Evolutionary conservation across 2,797 vertebrate species (phyloP).

Genomic region (Spizella passerina): DNA sequence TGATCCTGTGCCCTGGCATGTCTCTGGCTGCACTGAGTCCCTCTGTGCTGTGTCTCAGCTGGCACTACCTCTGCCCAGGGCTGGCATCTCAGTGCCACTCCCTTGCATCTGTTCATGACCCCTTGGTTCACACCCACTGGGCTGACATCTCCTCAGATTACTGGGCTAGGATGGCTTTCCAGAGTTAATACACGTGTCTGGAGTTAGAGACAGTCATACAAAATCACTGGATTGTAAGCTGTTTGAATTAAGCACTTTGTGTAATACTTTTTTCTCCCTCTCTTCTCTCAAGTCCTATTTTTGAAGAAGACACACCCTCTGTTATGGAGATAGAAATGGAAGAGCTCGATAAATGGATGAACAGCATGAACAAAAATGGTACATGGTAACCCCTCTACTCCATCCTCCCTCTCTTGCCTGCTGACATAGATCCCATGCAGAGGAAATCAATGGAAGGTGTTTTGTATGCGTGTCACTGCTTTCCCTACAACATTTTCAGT

Average conservation of each 20-base stretch:
- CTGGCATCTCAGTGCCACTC: fast-evolving
- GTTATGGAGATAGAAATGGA: slow-evolving; percentile 99
- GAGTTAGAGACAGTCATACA: not conserved
- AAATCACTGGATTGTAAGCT: not conserved
- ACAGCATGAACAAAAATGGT: slow-evolving; percentile 84
- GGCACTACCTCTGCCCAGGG: not conserved
- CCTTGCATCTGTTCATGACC: fast-evolving
- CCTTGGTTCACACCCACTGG: fast-evolving
- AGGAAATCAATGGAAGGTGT: not conserved
- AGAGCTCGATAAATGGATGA: slow-evolving; percentile 95
- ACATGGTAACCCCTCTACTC: slow-evolving; percentile 1
- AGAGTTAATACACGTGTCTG: not conserved
- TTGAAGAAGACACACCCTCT: slow-evolving; percentile 97
- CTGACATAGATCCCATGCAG: not conserved
- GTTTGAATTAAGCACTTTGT: not conserved
- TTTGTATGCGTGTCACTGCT: not conserved
- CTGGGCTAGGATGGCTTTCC: not conserved
- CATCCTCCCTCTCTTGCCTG: not conserved
- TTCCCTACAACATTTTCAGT: slow-evolving; percentile 13
- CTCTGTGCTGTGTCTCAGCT: not conserved
- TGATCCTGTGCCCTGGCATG: not conserved
- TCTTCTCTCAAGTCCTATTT: slow-evolving; percentile 87
- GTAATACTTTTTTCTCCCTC: not conserved
- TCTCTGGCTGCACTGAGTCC: not conserved
- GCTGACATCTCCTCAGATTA: not conserved